Base-by-base conservation (phyloP, 2,797 vertebrate species). In the Alexandromys oeconomus region DNA sequence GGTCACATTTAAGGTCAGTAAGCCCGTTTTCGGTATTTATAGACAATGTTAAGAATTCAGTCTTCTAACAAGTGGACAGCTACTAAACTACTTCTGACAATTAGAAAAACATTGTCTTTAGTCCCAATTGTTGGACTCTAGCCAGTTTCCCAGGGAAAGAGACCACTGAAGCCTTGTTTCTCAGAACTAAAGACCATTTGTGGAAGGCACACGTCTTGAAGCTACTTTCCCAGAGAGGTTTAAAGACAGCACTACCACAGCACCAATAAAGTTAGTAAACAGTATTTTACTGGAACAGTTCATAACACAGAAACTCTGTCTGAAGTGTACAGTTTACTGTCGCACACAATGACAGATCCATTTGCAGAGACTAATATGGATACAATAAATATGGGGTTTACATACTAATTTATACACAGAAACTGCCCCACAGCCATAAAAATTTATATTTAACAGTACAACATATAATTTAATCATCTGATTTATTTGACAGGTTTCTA, bases 331-430 rank as follows among this genome's bases (percentile, higher is more conserved):
- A 99, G 99, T 99, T 99, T 99, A 99, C 99, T 96, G 98, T 99
- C 99, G 99, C 99, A 99, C 99, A 99, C 99, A 99, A 98, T 98
- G 98, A 99, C 99, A 99, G 99, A 99, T 98, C 98, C 98, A 99
- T 99, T 99, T 99, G 98, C 99, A 99, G 99, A 99, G 99, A 99
- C 99, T 99, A 99, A 99, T 98, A 99, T 99, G 99, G 98, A 99
- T 99, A 99, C 99, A 99, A 99, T 99, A 99, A 99, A 99, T 99
- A 99, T 98, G 98, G 98, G 99, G 98, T 99, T 99, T 99, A 99
- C 99, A 99, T 98, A 99, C 99, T 99, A 99, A 99, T 99, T 99
- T 99, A 99, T 99, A 99, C 99, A 99, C 99, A 99, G 98, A 99
- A 99, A 99, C 99, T 99, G 98, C 99, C 99, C 99, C 98, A 99